phyloP scores from a whole-genome alignment of 2,797 vertebrate species.

The Paramormyrops hopkinsi region DNA sequence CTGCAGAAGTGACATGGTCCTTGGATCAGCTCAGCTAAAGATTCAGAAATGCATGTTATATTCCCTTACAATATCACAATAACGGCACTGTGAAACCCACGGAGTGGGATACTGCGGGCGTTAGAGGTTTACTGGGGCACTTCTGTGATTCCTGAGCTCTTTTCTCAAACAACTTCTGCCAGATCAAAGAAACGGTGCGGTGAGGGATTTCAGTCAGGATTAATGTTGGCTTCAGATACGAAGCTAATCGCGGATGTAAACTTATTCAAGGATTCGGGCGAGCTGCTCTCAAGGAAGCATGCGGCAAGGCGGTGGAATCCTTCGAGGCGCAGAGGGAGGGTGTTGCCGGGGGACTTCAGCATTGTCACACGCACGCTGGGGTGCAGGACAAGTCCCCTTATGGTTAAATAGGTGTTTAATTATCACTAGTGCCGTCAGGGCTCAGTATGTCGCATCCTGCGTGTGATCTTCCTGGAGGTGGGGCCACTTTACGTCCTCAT shows the following conservation, averaged over 20 bases:
- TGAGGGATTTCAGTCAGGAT: background rate
- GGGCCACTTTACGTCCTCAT: background rate
- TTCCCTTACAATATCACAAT: background rate
- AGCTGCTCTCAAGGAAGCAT: conserved; percentile 1
- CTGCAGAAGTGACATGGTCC: background rate
- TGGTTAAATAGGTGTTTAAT: background rate
- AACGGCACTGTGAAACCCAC: background rate
- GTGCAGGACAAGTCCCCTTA: background rate
- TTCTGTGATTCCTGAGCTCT: background rate
- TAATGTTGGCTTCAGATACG: background rate
- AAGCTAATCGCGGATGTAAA: background rate
- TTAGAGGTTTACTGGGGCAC: background rate
- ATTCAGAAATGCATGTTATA: background rate
- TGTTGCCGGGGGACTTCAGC: background rate
- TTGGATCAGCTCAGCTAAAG: background rate
- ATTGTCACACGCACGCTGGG: background rate
- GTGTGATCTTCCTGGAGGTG: background rate
- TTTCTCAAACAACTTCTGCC: background rate
- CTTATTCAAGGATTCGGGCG: background rate
- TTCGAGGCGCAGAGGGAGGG: background rate
- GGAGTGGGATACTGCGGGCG: background rate
- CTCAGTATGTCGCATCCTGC: background rate
- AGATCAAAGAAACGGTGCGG: background rate
- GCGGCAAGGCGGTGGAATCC: background rate
- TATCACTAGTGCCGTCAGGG: background rate